Conservation (phyloP, 2,797 vertebrate genomes). For the Scolopax rusticola region DNA sequence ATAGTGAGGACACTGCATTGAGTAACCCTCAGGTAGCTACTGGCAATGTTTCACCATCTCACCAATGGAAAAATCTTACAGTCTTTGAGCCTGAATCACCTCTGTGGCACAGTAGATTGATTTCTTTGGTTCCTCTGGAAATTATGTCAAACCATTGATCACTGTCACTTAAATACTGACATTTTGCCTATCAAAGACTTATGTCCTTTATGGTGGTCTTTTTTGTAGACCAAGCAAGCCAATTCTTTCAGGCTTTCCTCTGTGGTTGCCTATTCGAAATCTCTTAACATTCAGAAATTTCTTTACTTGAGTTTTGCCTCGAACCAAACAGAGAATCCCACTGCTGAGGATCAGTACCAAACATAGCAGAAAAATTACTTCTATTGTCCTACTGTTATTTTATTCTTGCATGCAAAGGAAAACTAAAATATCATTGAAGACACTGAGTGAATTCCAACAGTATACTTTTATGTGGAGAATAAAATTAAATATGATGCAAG, state of each 20-base stretch:
- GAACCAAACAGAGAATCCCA: background rate
- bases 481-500: slow-evolving; percentile 44
- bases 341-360: background rate
- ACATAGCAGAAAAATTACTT: background rate
- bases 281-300: background rate
- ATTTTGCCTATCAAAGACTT: background rate
- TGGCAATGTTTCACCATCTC: background rate
- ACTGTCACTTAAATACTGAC: background rate
- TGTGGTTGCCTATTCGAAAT: background rate
- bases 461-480: slow-evolving; percentile 37
- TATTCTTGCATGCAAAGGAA: background rate
- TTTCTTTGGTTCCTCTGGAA: slow-evolving; percentile 5
- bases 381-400: background rate
- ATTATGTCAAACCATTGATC: background rate
- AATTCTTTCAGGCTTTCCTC: background rate
- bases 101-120: background rate
- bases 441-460: background rate
- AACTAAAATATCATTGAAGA: background rate
- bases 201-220: background rate
- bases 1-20: background rate
- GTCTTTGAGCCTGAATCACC: background rate
- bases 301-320: background rate
- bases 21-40: background rate
- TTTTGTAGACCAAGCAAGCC: background rate
- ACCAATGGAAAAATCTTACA: background rate